A percentile compares a stretch with the other conserved stretches of the same genome.
Conservation (phyloP, 2,797 vertebrate genomes). For the Molossus molossus region DNA sequence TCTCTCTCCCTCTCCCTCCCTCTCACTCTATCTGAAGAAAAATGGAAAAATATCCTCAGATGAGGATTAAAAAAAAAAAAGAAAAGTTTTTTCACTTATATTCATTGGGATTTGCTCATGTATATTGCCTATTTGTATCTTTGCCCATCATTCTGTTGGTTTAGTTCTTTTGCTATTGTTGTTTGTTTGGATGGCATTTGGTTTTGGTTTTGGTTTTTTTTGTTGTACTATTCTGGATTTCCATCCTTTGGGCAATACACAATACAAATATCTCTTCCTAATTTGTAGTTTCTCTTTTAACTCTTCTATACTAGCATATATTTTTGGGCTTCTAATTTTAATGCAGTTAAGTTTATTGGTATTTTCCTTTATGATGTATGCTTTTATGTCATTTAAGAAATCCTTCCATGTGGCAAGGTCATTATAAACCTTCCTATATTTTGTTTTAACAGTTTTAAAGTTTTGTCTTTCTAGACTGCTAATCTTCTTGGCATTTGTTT, state of each 20-base stretch:
- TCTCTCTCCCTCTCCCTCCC: too few relatives aligned
- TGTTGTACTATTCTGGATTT: neutral
- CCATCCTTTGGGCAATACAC: slow-evolving; percentile 22
- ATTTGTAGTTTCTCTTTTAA: slow-evolving; percentile 49
- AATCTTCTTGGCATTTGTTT: slow-evolving; percentile 52
- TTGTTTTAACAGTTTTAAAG: slow-evolving; percentile 64
- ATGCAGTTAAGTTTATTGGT: slow-evolving; percentile 16
- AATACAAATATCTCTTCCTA: slow-evolving; percentile 48
- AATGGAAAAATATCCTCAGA: too few relatives aligned
- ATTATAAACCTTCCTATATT: slow-evolving; percentile 24
- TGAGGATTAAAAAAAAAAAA: too few relatives aligned
- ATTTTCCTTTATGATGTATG: slow-evolving; percentile 51
- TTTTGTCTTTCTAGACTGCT: slow-evolving; percentile 54
- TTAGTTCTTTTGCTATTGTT: slow-evolving; percentile 32
- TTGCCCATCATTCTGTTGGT: neutral
- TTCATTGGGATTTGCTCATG: neutral
- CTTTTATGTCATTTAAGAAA: slow-evolving; percentile 58
- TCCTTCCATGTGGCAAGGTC: neutral
- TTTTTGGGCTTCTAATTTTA: slow-evolving; percentile 70
- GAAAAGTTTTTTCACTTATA: neutral
- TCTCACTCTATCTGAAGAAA: too few relatives aligned
- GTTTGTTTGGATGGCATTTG: slow-evolving; percentile 53
- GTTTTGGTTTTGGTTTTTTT: neutral
- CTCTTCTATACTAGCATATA: slow-evolving; percentile 44
- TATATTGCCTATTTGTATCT: slow-evolving; percentile 3